A percentile compares a stretch with the other conserved stretches of the same genome.
Evolutionary conservation across 1,140 invertebrate species (phyloP).

Genomic region (Andrena cerasifolii): DNA sequence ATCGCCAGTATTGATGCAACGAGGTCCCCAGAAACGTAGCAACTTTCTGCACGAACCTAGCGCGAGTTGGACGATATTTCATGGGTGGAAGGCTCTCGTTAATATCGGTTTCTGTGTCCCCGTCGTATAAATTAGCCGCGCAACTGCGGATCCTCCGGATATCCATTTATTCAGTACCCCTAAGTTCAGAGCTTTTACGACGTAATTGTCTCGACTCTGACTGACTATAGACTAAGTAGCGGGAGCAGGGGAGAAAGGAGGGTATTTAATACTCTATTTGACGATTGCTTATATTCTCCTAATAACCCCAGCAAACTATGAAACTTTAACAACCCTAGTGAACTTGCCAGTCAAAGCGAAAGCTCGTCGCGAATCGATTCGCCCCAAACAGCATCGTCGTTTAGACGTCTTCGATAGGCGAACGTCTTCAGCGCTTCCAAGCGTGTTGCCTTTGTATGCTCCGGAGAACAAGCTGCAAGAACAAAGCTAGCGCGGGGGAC

Average conservation of each 20-base stretch:
- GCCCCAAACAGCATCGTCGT: background rate
- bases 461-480: background rate
- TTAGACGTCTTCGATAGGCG: background rate
- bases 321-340: background rate
- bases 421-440: background rate
- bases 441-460: conserved; percentile 3
- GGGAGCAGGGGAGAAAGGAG: background rate
- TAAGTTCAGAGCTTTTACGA: conserved; percentile 22
- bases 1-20: background rate
- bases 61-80: background rate
- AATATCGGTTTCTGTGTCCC: conserved; percentile 5
- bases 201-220: conserved; percentile 11
- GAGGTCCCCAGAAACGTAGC: too few species aligned
- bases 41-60: background rate
- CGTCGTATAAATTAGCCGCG: conserved; percentile 28
- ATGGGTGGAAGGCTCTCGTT: background rate
- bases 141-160: background rate
- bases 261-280: background rate
- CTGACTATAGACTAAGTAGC: too few species aligned
- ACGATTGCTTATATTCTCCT: conserved; percentile 12
- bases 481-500: conserved; percentile 41
- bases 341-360: too few species aligned
- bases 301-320: background rate
- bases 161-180: conserved; percentile 4
- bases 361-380: conserved; percentile 13